These are phyloP conservation scores for Dryas iulia DNA, from an alignment of 1,140 invertebrate species.

Conservation along the genomic window DNA sequence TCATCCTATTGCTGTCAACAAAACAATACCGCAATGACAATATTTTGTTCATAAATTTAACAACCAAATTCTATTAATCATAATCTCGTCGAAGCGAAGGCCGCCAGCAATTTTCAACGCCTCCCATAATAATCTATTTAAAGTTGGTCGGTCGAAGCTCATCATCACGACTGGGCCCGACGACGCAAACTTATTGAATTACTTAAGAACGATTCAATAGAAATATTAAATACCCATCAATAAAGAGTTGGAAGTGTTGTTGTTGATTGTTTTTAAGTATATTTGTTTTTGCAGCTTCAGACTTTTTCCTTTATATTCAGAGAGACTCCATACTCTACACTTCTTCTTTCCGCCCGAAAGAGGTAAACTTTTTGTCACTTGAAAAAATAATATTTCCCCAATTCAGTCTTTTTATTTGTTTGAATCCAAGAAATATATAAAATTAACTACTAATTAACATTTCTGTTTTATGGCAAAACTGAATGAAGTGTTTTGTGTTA, in stretches of 20 bases:
- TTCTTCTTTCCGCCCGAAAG: too few relatives aligned
- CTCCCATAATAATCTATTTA: slow-evolving; percentile 54
- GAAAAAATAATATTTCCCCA: too few relatives aligned
- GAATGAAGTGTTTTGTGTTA: too few relatives aligned
- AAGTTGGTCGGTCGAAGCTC: slow-evolving; percentile 39
- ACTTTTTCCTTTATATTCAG: too few relatives aligned
- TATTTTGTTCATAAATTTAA: slow-evolving; percentile 48
- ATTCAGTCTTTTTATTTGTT: too few relatives aligned
- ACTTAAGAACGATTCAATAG: slow-evolving; percentile 24
- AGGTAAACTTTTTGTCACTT: too few relatives aligned
- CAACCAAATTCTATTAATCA: slow-evolving; percentile 50
- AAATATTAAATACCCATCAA: slow-evolving; percentile 16
- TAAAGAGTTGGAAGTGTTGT: background rate
- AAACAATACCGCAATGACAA: slow-evolving; percentile 27
- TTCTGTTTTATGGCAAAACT: too few relatives aligned
- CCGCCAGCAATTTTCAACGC: slow-evolving; percentile 46
- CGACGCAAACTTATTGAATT: slow-evolving; percentile 30
- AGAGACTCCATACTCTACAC: too few relatives aligned
- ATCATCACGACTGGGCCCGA: slow-evolving; percentile 13
- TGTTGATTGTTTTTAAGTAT: too few relatives aligned
- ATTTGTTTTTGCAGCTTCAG: too few relatives aligned
- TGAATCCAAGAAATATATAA: too few relatives aligned
- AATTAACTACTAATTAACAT: too few relatives aligned
- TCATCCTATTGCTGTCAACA: background rate
- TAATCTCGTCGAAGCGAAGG: slow-evolving; percentile 43